Base-by-base conservation (phyloP, 2,113 vertebrate species). In the Muntiacus muntjak region DNA sequence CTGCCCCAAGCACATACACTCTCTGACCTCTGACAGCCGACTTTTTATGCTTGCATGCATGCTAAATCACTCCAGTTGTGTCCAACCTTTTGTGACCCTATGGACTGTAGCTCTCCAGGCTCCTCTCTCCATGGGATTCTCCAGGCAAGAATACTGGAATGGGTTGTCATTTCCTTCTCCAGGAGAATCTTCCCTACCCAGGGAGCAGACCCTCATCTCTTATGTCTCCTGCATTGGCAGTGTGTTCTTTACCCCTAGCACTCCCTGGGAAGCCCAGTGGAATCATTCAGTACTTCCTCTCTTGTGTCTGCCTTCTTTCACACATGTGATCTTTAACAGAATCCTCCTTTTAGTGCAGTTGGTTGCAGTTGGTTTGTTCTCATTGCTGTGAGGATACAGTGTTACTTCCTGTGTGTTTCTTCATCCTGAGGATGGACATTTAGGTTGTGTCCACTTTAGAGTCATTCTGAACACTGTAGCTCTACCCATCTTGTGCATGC, bases 271-370 rank as follows among this genome's bases (percentile, higher is more conserved):
- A 71, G 19, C 67, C n/a, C n/a, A 17, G 12, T 14, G 40, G 40
- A 16, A 7, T 9, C 25, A 15, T 15, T 8, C 74, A 4, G 40
- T 5, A 8, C 23, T 28, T 8, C 6, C 74, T 16, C 43, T 79
- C 26, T 7, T 5, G 4, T 10, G 76, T 47, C 76, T 5, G 76
- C 43, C 43, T 12, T 30, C 76, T 17, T 30, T 28, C 76, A 9
- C 43, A 3, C 76, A 9, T 16, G 14, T 43, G 43, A 4, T 17
- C 43, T 79, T 47, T 79, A 43, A 47, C 14, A 47, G 76, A 30
- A 15, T 28, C 7, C 0, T 30, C n/a, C n/a, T 71, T 23, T 71
- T 5, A 3, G 76, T 30, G 26, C 7, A 2, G 25, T 0, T 17
- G 62, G 33, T 17, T 67, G 62, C 62, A n/a, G 7, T 7, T 30